Evolutionary conservation across 2,888 invertebrate genomes (phyloP).

Genomic region (Sarcophaga rosellei): DNA sequence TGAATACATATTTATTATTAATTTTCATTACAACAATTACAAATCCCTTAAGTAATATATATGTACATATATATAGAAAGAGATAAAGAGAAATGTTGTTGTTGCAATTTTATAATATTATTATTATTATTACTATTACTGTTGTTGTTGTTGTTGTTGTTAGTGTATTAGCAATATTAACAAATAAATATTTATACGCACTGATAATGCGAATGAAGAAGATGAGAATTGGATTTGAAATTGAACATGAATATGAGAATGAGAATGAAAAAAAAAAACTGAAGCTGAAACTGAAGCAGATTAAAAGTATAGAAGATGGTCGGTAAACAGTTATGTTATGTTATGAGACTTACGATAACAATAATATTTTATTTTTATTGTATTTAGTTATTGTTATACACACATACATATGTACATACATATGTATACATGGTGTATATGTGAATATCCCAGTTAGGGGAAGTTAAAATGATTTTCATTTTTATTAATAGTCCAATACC

Average conservation of each 20-base stretch:
- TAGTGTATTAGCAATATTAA: background rate
- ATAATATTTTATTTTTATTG: conserved; percentile 53
- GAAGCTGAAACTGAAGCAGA: background rate
- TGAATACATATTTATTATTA: conserved; percentile 64
- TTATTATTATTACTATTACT: background rate
- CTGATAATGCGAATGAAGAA: background rate
- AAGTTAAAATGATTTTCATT: background rate
- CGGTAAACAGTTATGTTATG: background rate
- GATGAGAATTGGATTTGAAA: background rate
- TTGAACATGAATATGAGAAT: background rate
- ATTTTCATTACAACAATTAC: conserved; percentile 65
- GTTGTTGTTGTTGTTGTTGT: background rate
- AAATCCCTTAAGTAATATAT: conserved; percentile 58
- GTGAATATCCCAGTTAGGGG: background rate
- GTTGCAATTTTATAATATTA: background rate
- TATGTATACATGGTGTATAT: background rate
- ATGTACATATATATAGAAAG: background rate
- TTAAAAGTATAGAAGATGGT: background rate
- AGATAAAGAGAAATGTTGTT: background rate
- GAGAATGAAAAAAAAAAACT: too few relatives aligned
- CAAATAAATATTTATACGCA: background rate
- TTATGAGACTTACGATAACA: conserved; percentile 41
- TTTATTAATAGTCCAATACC: conserved; percentile 38
- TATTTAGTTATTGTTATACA: conserved; percentile 37
- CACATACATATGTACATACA: background rate